phyloP scores from a whole-genome alignment of 2,797 vertebrate genomes.

The Chelmon rostratus region DNA sequence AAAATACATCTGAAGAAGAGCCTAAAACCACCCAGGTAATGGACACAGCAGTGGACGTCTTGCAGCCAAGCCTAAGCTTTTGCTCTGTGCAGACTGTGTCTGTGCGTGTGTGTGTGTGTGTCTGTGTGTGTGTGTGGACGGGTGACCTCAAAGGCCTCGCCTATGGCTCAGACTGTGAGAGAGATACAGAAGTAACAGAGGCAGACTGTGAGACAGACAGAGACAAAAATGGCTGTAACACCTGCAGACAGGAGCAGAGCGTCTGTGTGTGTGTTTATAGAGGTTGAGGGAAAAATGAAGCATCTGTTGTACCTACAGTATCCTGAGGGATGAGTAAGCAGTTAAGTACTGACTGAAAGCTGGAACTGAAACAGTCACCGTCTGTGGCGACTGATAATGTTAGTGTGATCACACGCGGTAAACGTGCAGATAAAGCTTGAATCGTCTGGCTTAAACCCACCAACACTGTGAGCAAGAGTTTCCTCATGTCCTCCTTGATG shows the following conservation, averaged over 20 bases:
- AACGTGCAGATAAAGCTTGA: conserved; percentile 35
- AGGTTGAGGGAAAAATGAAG: conserved; percentile 8
- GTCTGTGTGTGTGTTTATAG: background rate
- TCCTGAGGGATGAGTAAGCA: conserved; percentile 54
- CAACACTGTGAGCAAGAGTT: conserved; percentile 32
- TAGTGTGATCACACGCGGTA: conserved; percentile 30
- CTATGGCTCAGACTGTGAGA: background rate
- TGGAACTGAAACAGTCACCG: conserved; percentile 55
- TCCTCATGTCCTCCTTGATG: conserved; percentile 2
- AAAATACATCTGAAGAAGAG: conserved; percentile 55
- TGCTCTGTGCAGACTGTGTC: conserved; percentile 4
- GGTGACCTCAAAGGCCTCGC: conserved; percentile 47
- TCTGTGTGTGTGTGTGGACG: conserved; percentile 15
- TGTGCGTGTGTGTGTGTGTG: background rate
- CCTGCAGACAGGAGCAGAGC: conserved; percentile 6
- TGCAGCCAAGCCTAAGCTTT: conserved; percentile 1
- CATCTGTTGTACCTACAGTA: conserved; percentile 48
- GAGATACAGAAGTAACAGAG: conserved; percentile 10
- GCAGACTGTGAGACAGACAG: conserved; percentile 27
- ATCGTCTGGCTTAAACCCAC: conserved; percentile 47
- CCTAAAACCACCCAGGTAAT: conserved; percentile 61
- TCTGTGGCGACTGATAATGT: conserved; percentile 51
- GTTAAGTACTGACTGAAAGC: conserved; percentile 41
- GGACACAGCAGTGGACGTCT: conserved; percentile 47
- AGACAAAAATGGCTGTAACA: background rate